Evolutionary conservation across 2,888 invertebrate species (phyloP).

Genomic region (Diarsia dahlii): DNA sequence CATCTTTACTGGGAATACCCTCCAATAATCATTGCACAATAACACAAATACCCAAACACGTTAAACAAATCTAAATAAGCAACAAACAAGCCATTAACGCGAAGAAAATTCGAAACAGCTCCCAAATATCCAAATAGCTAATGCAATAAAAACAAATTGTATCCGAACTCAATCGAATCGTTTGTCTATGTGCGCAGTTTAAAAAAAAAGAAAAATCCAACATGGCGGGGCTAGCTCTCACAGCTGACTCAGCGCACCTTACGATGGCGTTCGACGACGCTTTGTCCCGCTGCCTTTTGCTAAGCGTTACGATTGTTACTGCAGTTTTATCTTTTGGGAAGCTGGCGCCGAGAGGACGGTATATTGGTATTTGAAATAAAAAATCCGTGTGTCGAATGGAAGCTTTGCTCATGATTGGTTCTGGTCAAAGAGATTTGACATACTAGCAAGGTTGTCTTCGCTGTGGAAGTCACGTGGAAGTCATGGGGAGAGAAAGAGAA

Average conservation of each 20-base stretch:
- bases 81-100: constrained; percentile 50
- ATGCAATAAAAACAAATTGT: constrained; percentile 74
- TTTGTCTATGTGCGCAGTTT: constrained; percentile 78
- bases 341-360: constrained; percentile 62
- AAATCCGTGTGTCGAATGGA: constrained; percentile 35
- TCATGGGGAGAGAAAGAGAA: neutral
- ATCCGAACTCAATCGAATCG: constrained; percentile 73
- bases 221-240: constrained; percentile 79
- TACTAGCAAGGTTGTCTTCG: neutral
- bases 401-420: constrained; percentile 23
- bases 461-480: neutral
- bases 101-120: constrained; percentile 55
- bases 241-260: constrained; percentile 88
- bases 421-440: neutral
- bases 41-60: constrained; percentile 13
- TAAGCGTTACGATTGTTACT: constrained; percentile 71
- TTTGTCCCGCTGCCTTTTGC: constrained; percentile 75
- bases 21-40: constrained; percentile 1
- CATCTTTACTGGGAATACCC: neutral
- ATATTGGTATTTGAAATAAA: constrained; percentile 59
- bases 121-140: constrained; percentile 61
- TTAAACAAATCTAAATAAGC: constrained; percentile 46
- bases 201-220: constrained; percentile 84
- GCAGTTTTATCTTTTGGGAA: constrained; percentile 72
- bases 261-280: constrained; percentile 72